A percentile compares a stretch with the other conserved stretches of the same genome.
These are phyloP conservation scores for Acrocephalus kingi DNA, from an alignment of 2,113 vertebrate genomes.

Conservation along the genomic window DNA sequence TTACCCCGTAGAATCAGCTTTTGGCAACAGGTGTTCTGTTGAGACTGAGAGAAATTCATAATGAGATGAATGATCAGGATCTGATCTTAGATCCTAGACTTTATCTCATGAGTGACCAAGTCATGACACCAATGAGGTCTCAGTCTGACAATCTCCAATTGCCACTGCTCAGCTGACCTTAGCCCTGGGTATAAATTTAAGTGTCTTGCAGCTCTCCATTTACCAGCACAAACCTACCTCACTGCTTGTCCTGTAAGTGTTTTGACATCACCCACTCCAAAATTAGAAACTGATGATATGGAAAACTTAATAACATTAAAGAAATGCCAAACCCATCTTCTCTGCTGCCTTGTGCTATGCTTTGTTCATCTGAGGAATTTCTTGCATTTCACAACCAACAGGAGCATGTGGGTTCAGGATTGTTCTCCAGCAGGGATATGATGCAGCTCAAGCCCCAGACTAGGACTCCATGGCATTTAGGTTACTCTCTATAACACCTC, in stretches of 20 bases:
- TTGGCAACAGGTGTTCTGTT: neutral
- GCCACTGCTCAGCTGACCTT: neutral
- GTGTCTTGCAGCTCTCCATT: neutral
- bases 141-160: neutral
- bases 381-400: neutral
- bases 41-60: neutral
- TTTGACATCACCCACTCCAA: slow-evolving; percentile 49
- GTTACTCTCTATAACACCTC: neutral
- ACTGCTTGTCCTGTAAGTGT: neutral
- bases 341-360: neutral
- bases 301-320: slow-evolving; percentile 26
- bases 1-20: neutral
- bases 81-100: neutral
- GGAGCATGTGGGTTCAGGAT: neutral
- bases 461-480: neutral
- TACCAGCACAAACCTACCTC: neutral
- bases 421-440: neutral
- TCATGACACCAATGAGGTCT: neutral
- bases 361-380: neutral
- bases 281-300: slow-evolving; percentile 45
- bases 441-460: neutral
- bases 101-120: neutral
- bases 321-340: neutral
- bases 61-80: neutral
- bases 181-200: neutral